Percentiles rank a stretch among this genome's conserved stretches.
These are phyloP conservation scores for Botia kubotai DNA, from an alignment of 2,797 vertebrate species.

Conservation along the genomic window DNA sequence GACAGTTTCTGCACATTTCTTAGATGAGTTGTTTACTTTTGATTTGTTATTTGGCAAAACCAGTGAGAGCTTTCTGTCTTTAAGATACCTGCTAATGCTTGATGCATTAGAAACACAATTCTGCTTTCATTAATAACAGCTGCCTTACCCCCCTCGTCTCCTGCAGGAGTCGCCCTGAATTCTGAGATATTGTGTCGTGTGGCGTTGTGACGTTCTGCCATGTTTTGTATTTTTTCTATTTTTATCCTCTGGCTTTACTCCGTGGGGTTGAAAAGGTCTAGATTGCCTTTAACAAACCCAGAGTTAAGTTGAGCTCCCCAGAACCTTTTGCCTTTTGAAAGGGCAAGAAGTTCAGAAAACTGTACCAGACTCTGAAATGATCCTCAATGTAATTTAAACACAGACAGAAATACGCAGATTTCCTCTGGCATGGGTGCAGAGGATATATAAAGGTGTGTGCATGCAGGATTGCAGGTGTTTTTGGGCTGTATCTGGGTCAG, in stretches of 20 bases:
- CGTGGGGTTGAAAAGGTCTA: constrained; percentile 49
- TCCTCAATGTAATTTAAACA: constrained; percentile 51
- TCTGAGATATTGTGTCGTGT: constrained; percentile 24
- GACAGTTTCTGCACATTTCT: constrained; percentile 29
- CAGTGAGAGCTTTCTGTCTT: constrained; percentile 8
- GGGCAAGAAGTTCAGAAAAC: constrained; percentile 38
- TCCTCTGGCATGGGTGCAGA: background rate
- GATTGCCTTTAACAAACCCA: constrained; percentile 56
- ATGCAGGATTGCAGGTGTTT: background rate
- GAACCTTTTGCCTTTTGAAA: constrained; percentile 44
- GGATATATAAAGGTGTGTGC: background rate
- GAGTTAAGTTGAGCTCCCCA: constrained; percentile 30
- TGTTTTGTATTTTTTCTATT: constrained; percentile 51
- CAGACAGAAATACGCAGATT: constrained; percentile 14
- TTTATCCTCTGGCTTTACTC: constrained; percentile 52
- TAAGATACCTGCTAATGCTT: constrained; percentile 18
- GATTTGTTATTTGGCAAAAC: constrained; percentile 21
- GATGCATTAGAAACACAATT: constrained; percentile 4
- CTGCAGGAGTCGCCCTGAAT: constrained; percentile 14
- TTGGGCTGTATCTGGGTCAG: constrained; percentile 66
- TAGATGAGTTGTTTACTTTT: constrained; percentile 36
- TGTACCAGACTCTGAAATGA: constrained; percentile 43
- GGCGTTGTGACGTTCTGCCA: constrained; percentile 1
- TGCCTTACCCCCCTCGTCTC: constrained; percentile 5
- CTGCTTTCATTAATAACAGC: constrained; percentile 5